phyloP scores from a whole-genome alignment of 2,113 vertebrate genomes.

The Stigmatopora nigra region DNA sequence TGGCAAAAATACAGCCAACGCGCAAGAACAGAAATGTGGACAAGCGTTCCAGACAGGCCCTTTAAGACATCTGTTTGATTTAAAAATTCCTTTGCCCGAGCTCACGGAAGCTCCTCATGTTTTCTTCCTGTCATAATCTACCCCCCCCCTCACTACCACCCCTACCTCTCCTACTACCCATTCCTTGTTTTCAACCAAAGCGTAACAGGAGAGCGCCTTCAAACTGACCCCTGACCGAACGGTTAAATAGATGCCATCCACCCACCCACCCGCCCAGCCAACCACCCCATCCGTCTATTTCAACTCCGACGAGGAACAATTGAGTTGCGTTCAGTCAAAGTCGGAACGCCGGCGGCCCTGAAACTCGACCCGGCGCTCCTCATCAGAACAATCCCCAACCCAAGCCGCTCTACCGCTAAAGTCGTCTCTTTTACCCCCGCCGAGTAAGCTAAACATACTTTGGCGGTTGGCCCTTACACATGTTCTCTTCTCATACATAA shows the following conservation, averaged over 20 bases:
- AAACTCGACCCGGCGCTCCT: conserved; percentile 25
- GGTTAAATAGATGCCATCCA: conserved; percentile 13
- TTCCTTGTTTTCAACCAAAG: conserved; percentile 9
- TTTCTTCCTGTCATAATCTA: conserved; percentile 5
- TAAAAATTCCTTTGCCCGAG: conserved; percentile 10
- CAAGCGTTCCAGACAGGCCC: conserved; percentile 1
- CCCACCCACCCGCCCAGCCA: conserved; percentile 9
- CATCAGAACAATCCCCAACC: conserved; percentile 27
- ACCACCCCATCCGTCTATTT: conserved; percentile 29
- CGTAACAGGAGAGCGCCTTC: conserved; percentile 1
- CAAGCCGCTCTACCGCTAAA: conserved; percentile 16
- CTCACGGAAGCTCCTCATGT: conserved; percentile 8
- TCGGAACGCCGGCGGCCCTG: conserved; percentile 18
- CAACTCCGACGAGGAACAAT: conserved; percentile 13
- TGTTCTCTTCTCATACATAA: conserved; percentile 36
- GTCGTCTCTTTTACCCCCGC: conserved; percentile 16
- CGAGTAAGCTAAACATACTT: conserved; percentile 48
- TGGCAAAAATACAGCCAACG: not conserved
- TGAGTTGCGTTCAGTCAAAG: conserved; percentile 18
- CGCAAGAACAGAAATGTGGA: not conserved
- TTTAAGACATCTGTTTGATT: conserved; percentile 9
- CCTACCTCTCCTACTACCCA: not conserved
- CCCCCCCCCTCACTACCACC: not conserved
- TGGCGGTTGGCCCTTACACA: conserved; percentile 37
- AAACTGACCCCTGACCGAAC: conserved; percentile 10